Evolutionary conservation across 2,797 vertebrate genomes (phyloP).

Genomic region (Etheostoma nigrum): DNA sequence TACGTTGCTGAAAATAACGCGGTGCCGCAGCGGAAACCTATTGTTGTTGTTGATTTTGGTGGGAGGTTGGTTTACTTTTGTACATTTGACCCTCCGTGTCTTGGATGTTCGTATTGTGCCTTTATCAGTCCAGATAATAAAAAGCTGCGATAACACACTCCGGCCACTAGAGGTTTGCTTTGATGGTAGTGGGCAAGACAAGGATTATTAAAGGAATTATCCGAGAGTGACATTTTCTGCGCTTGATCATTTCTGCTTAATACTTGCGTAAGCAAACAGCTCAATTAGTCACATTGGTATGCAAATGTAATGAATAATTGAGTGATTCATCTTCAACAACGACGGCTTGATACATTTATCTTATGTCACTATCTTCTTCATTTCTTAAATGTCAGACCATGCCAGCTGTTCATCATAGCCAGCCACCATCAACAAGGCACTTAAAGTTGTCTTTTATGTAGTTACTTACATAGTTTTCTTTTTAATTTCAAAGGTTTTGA

Average conservation of each 20-base stretch:
- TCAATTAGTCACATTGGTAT: constrained; percentile 72
- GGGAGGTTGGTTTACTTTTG: constrained; percentile 71
- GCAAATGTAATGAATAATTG: constrained; percentile 72
- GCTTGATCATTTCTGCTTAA: constrained; percentile 53
- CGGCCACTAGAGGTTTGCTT: constrained; percentile 86
- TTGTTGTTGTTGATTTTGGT: constrained; percentile 35
- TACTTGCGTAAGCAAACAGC: constrained; percentile 56
- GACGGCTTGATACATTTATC: constrained; percentile 62
- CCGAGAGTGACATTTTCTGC: constrained; percentile 63
- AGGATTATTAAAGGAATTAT: constrained; percentile 70
- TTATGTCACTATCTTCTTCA: constrained; percentile 59
- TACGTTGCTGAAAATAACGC: constrained; percentile 13
- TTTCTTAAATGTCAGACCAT: constrained; percentile 75
- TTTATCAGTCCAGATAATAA: constrained; percentile 82
- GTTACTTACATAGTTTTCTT: constrained; percentile 17
- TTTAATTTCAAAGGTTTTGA: background rate
- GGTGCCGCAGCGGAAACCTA: constrained; percentile 11
- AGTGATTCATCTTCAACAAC: constrained; percentile 70
- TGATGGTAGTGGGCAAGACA: constrained; percentile 66
- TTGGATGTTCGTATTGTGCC: constrained; percentile 82
- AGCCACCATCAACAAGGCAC: constrained; percentile 24
- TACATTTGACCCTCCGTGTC: constrained; percentile 80
- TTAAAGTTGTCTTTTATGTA: constrained; percentile 14
- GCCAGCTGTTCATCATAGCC: constrained; percentile 62
- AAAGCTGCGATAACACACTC: constrained; percentile 78